Conservation (phyloP, 1,140 invertebrate species). For the Bathynomus jamesi region DNA sequence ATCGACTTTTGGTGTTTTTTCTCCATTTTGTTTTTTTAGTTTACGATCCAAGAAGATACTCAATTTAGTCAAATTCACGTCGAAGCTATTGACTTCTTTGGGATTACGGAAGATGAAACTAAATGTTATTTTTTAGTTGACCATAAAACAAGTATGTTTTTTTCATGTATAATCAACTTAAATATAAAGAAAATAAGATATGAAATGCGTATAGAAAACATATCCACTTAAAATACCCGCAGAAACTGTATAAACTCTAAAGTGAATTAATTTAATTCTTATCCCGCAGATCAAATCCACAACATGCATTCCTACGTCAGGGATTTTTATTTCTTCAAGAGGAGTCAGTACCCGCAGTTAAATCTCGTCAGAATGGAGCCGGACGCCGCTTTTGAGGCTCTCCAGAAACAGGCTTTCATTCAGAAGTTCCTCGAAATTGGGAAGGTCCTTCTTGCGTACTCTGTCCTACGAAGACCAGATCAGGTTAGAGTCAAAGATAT, state of each 20-base stretch:
- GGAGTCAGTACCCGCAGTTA: slow-evolving; percentile 95
- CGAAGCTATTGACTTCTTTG: slow-evolving; percentile 95
- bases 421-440: slow-evolving; percentile 96
- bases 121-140: slow-evolving; percentile 91
- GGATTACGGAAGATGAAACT: slow-evolving; percentile 82
- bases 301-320: slow-evolving; percentile 88
- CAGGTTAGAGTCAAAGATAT: slow-evolving; percentile 38
- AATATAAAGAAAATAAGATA: too few relatives aligned
- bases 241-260: too few relatives aligned
- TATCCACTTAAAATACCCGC: too few relatives aligned
- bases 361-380: slow-evolving; percentile 90
- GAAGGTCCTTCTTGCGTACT: slow-evolving; percentile 58
- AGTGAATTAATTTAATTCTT: too few relatives aligned
- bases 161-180: too few relatives aligned
- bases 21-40: slow-evolving; percentile 51
- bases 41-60: slow-evolving; percentile 97
- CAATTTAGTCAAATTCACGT: slow-evolving; percentile 92
- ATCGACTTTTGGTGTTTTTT: too few relatives aligned
- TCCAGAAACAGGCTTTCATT: slow-evolving; percentile 85
- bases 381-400: slow-evolving; percentile 77
- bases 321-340: slow-evolving; percentile 98
- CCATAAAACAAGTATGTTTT: slow-evolving; percentile 86
- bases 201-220: too few relatives aligned
- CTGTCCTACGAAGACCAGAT: slow-evolving; percentile 47
- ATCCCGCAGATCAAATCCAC: slow-evolving; percentile 80